phyloP scores from a whole-genome alignment of 92 coral and sea anemone species.

The Umimayanthus kanabou region DNA sequence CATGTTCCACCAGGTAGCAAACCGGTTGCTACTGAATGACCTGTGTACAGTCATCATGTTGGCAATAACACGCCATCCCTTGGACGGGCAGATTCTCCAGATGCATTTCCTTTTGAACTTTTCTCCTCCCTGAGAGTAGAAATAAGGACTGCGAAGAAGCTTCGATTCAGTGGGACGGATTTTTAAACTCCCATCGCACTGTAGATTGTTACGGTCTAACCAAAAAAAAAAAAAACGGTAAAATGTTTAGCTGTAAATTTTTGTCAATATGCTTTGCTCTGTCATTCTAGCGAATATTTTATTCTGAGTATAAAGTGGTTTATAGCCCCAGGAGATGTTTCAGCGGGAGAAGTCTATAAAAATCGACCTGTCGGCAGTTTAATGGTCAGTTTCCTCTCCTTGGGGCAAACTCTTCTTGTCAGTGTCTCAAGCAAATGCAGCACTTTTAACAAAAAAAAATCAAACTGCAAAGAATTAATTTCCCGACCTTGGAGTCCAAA shows the following conservation, averaged over 20 bases:
- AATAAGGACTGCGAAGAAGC: conserved; percentile 38
- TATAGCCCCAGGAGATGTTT: no score
- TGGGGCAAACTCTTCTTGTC: no score
- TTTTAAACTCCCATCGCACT: conserved; percentile 16
- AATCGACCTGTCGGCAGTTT: no score
- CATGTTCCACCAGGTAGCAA: conserved; percentile 25
- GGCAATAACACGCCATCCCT: conserved; percentile 19
- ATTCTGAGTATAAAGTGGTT: no score
- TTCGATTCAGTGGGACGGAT: conserved; percentile 31
- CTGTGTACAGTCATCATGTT: conserved; percentile 32
- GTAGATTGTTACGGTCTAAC: conserved; percentile 16
- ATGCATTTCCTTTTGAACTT: conserved; percentile 19
- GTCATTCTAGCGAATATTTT: no score
- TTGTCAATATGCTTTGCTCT: no score
- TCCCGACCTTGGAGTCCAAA: neutral
- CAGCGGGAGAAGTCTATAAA: no score
- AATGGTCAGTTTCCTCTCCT: no score
- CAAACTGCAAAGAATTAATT: neutral
- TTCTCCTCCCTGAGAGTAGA: conserved; percentile 26
- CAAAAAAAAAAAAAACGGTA: neutral
- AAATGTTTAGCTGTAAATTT: neutral
- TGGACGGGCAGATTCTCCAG: conserved; percentile 38
- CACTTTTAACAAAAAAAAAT: no score
- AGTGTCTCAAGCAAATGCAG: no score
- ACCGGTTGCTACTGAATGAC: conserved; percentile 20